These are phyloP conservation scores for Lichenostomus cassidix DNA, from an alignment of 2,113 vertebrate genomes.

Conservation along the genomic window DNA sequence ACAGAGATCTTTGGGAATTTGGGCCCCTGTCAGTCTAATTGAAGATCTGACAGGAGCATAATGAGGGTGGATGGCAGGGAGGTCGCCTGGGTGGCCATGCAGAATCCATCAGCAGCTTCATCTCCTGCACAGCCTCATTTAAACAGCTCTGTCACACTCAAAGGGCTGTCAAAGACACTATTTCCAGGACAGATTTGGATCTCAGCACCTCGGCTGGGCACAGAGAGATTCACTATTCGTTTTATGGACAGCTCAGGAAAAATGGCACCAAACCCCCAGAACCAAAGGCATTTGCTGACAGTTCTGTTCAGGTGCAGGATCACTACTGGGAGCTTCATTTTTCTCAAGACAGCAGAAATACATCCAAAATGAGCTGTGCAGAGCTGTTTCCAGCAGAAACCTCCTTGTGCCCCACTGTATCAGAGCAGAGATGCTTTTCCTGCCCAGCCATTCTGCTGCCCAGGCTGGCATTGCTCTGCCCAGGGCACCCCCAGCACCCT, in stretches of 20 bases:
- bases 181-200: background rate
- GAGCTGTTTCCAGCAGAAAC: background rate
- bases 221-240: background rate
- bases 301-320: background rate
- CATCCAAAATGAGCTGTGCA: background rate
- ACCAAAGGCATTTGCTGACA: background rate
- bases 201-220: background rate
- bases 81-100: background rate
- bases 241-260: background rate
- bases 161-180: background rate
- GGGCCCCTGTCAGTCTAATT: background rate
- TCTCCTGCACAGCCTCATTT: background rate
- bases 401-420: fast-evolving
- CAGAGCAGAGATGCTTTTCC: fast-evolving
- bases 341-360: background rate
- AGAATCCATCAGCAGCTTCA: background rate
- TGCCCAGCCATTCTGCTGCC: fast-evolving
- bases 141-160: background rate
- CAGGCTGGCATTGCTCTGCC: background rate
- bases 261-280: background rate
- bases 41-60: constrained; percentile 25
- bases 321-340: fast-evolving
- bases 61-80: constrained; percentile 11
- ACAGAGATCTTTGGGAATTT: constrained; percentile 4
- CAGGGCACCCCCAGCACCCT: no score